A percentile compares a stretch with the other conserved stretches of the same genome.
These are phyloP conservation scores for Lophius americanus DNA, from an alignment of 2,797 vertebrate species.

Conservation along the genomic window DNA sequence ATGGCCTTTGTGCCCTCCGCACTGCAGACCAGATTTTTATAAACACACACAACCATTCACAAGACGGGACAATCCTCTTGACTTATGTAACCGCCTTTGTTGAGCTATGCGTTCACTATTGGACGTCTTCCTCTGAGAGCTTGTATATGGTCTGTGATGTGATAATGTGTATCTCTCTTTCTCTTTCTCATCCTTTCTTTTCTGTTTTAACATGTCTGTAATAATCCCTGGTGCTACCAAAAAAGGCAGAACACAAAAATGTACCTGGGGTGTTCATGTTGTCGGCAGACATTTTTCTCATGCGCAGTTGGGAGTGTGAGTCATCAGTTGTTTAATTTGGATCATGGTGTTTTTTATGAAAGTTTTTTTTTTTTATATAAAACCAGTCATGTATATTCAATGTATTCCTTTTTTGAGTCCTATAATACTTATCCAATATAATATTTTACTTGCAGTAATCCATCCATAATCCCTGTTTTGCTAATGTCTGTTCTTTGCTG, in stretches of 20 bases:
- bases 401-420: constrained; percentile 22
- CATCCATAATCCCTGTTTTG: background rate
- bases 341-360: constrained; percentile 30
- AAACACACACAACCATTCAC: constrained; percentile 27
- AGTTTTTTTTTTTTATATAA: constrained; percentile 30
- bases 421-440: constrained; percentile 47
- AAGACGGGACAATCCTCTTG: constrained; percentile 58
- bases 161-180: constrained; percentile 41
- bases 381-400: constrained; percentile 43
- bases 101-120: constrained; percentile 40
- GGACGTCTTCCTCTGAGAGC: constrained; percentile 41
- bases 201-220: constrained; percentile 26
- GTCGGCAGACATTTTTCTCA: constrained; percentile 20
- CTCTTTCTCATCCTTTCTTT: constrained; percentile 20
- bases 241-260: constrained; percentile 28
- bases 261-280: constrained; percentile 11
- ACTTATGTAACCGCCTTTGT: constrained; percentile 67
- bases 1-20: constrained; percentile 26
- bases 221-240: constrained; percentile 30
- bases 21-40: constrained; percentile 22
- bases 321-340: constrained; percentile 56
- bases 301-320: constrained; percentile 58
- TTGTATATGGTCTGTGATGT: constrained; percentile 39
- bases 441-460: constrained; percentile 49
- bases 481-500: background rate